phyloP scores from a whole-genome alignment of 2,113 vertebrate species.

The Gulo gulo region DNA sequence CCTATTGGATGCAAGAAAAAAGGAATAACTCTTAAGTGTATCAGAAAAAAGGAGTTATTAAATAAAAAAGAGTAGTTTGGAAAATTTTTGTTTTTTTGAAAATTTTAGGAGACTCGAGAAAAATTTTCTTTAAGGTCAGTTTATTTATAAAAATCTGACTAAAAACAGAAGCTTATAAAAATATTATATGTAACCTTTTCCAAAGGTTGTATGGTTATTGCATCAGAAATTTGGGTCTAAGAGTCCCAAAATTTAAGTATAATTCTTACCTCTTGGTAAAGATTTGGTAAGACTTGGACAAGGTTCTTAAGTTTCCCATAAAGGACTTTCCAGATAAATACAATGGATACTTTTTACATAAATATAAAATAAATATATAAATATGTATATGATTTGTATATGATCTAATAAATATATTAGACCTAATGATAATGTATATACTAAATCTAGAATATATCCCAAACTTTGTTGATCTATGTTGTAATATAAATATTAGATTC shows the following conservation, averaged over 20 bases:
- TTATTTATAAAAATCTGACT: background rate
- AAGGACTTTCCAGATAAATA: background rate
- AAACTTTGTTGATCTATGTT: background rate
- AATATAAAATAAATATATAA: conserved; percentile 11
- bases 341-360: background rate
- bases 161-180: background rate
- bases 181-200: background rate
- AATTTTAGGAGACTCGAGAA: background rate
- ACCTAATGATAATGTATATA: background rate
- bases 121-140: background rate
- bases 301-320: background rate
- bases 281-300: background rate
- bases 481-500: background rate
- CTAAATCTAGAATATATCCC: background rate
- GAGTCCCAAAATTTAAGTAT: background rate
- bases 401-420: background rate
- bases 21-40: background rate
- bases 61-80: background rate
- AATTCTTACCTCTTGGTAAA: background rate
- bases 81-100: background rate
- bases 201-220: background rate
- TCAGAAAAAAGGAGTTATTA: background rate
- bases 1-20: background rate
- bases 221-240: background rate
- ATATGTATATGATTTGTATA: background rate